Percentiles rank a stretch among this genome's conserved stretches.
These are phyloP conservation scores for Hoplostethus mediterraneus DNA, from an alignment of 2,797 vertebrate genomes.

Conservation along the genomic window DNA sequence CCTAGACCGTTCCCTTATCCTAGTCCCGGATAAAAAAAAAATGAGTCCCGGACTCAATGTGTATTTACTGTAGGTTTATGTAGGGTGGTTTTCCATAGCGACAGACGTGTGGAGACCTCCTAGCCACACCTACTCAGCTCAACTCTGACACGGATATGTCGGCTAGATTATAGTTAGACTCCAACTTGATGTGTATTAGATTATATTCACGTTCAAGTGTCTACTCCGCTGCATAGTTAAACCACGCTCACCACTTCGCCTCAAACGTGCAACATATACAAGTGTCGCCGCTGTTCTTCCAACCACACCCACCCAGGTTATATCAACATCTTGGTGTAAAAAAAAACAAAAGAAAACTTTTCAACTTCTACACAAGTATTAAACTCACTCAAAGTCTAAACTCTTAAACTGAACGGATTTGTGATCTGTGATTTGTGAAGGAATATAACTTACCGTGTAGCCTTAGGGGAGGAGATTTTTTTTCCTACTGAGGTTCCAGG, in stretches of 20 bases:
- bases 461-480: constrained; percentile 10
- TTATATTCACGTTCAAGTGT: not conserved
- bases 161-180: not conserved
- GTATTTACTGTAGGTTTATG: constrained; percentile 39
- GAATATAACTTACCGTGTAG: constrained; percentile 63
- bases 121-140: constrained; percentile 61
- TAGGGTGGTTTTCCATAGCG: constrained; percentile 38
- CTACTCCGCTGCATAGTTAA: no score
- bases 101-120: constrained; percentile 13
- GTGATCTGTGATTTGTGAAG: not conserved
- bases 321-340: not conserved
- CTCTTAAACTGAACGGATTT: not conserved
- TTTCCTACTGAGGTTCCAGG: constrained; percentile 47
- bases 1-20: not conserved
- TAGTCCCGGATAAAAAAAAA: not conserved
- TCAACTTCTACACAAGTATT: not conserved
- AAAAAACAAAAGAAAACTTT: not conserved
- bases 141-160: not conserved
- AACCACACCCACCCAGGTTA: constrained; percentile 60
- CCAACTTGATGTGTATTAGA: not conserved
- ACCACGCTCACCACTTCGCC: not conserved
- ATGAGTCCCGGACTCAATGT: no score
- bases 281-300: not conserved
- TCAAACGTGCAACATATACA: not conserved
- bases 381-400: not conserved